Base-by-base conservation (phyloP, 1,140 invertebrate species). In the Cydia pomonella region DNA sequence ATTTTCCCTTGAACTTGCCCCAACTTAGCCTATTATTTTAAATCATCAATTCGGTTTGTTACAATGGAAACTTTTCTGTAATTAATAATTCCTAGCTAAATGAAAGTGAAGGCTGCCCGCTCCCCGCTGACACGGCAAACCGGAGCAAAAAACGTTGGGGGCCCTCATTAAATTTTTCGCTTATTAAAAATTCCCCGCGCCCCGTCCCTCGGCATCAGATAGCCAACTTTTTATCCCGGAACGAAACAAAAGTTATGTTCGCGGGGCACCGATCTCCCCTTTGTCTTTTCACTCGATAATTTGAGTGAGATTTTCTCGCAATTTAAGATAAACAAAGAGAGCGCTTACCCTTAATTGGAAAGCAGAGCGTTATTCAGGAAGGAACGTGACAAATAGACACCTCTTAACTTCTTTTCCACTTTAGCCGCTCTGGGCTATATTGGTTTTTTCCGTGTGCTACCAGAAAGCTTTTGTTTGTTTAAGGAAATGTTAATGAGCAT, bases 241-340 rank as follows among this genome's bases (percentile, higher is more conserved):
- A 80, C 83, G 87, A 86, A 90, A 90, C 90, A 90, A 90, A 90
- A 91, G 89, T 88, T 91, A 86, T 89, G 83, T 92, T 87, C 80
- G 83, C 77, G 79, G 81, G 79, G 82, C 83, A 84, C 83, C 86
- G 82, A 83, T 86, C 85, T 85, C 88, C 89, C 89, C 87, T 89
- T 82, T 85, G 85, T 92, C 84, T 86, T 90, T 86, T 86, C 82
- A 85, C 87, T 83, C 89, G 91, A 92, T 92, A 92, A 92, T 92
- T 92, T 91, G 91, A 92, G 91, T 92, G 90, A 92, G 90, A 92
- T 92, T 92, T 90, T 92, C 91, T 92, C 91, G 91, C 91, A 92
- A 92, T 92, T 92, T 92, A 92, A 92, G 91, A 92, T 92, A 92
- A 92, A 92, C 91, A 92, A 92, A 92, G 89, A 89, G 91, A 91